phyloP scores from a whole-genome alignment of 2,113 vertebrate species.

The Myanophis thanlyinensis region DNA sequence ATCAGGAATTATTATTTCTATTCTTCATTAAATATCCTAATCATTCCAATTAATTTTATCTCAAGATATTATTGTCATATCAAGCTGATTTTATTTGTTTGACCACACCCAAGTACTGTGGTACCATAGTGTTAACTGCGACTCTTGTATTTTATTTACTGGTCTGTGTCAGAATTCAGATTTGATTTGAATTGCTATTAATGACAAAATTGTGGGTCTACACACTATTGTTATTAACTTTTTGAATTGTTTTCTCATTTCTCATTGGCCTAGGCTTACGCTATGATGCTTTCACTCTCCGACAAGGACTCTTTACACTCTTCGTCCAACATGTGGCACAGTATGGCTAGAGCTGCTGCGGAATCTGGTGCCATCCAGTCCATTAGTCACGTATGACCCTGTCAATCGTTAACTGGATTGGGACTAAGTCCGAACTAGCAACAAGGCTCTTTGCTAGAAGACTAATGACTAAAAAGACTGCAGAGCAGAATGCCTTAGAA shows the following conservation, averaged over 20 bases:
- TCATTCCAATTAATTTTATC: background rate
- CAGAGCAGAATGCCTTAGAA: conserved; percentile 90
- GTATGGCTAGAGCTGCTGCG: conserved; percentile 87
- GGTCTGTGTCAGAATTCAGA: background rate
- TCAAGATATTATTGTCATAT: background rate
- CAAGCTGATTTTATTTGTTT: background rate
- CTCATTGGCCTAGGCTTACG: conserved; percentile 80
- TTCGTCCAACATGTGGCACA: conserved; percentile 92
- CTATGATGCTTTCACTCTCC: conserved; percentile 97
- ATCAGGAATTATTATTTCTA: background rate
- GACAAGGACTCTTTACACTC: conserved; percentile 94
- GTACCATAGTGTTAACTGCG: background rate
- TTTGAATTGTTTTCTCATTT: conserved; percentile 25
- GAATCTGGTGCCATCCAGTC: conserved; percentile 95
- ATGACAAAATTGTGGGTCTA: background rate
- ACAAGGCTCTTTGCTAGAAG: conserved; percentile 75
- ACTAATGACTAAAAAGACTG: conserved; percentile 80
- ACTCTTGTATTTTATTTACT: background rate
- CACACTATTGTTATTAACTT: conserved; percentile 1
- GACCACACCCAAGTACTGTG: background rate
- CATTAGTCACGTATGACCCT: conserved; percentile 95
- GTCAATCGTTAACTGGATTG: conserved; percentile 64
- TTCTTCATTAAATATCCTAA: background rate
- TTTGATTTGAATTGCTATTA: background rate
- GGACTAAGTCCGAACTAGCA: conserved; percentile 80